Base-by-base conservation (phyloP, 1,140 invertebrate genomes). In the Drosophila sucinea region DNA sequence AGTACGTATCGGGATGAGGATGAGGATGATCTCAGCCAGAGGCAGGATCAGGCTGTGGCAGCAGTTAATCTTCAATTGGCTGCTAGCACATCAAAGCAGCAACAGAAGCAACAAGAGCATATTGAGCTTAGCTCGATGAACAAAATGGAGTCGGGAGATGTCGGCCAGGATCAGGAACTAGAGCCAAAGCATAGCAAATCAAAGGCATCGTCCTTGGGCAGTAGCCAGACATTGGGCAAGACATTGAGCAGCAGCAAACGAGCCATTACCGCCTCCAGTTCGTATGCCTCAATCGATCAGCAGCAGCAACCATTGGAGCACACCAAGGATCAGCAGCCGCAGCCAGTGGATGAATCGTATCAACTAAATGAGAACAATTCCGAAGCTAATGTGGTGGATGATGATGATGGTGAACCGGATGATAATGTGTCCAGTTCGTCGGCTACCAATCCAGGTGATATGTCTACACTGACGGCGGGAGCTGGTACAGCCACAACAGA, bases 391-490 rank as follows among this genome's bases (percentile, higher is more conserved):
- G 44, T n/a, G 0, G 79, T 75, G 27, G 56, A 32, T 1, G 72
- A 89, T 30, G 90, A 25, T 27, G 23, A 90, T 51, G 87, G n/a
- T 10, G 23, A 27, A 27, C 44, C 44, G 0, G 82, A 81, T 27
- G 44, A 27, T 10, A 38, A 38, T 27, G 23, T 51, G 23, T 91
- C 90, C 5, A 90, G 71, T 30, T 90, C 90, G 0, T 91, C 90
- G 4, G 82, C 90, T 4, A 91, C 90, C 1, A 91, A 91, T 75
- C 90, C 90, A 0, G 90, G 81, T 1, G 90, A 91, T 51, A 94
- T 94, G 27, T 93, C 93, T 27, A 93, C 91, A 10, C 77, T 92
- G 6, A 93, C 93, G 2, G 91, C 91, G 0, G 92, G 92, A 3
- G 92, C 92, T 17, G 90, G 92, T 4, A 81, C 77, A 2, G 83